phyloP scores from a whole-genome alignment of 2,797 vertebrate genomes.

The Clarias fuscus region DNA sequence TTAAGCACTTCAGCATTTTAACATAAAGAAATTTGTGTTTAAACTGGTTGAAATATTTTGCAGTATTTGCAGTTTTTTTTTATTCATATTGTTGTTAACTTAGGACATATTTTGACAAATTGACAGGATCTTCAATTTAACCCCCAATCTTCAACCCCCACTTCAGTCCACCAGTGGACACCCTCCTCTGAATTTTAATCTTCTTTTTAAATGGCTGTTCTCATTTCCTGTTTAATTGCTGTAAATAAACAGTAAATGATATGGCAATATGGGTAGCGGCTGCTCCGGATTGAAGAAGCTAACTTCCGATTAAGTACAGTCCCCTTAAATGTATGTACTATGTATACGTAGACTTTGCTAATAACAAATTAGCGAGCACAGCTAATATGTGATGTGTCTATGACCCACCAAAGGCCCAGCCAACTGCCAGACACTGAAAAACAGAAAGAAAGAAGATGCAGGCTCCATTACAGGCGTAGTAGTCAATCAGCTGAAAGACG shows the following conservation, averaged over 20 bases:
- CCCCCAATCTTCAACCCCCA: no score
- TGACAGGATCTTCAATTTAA: not conserved
- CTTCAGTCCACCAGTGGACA: not conserved
- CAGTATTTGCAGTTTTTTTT: not conserved
- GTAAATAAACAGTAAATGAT: no score
- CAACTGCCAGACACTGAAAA: conserved; percentile 82
- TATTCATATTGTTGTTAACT: not conserved
- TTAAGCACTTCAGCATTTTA: not conserved
- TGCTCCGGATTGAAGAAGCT: not conserved
- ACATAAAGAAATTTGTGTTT: not conserved
- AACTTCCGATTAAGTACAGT: not conserved
- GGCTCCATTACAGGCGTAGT: conserved; percentile 87
- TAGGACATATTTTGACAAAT: not conserved
- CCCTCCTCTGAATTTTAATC: not conserved
- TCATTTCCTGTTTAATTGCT: not conserved
- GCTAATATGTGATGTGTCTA: not conserved
- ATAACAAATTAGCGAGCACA: not conserved
- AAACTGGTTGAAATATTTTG: not conserved
- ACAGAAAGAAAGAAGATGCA: conserved; percentile 84
- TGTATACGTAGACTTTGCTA: not conserved
- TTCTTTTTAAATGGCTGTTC: not conserved
- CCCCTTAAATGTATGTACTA: not conserved
- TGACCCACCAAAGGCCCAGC: conserved; percentile 87
- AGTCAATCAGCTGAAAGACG: conserved; percentile 91
- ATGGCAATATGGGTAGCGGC: no score